Base-by-base conservation (phyloP, 2,797 vertebrate genomes). In the Pogoniulus pusillus region DNA sequence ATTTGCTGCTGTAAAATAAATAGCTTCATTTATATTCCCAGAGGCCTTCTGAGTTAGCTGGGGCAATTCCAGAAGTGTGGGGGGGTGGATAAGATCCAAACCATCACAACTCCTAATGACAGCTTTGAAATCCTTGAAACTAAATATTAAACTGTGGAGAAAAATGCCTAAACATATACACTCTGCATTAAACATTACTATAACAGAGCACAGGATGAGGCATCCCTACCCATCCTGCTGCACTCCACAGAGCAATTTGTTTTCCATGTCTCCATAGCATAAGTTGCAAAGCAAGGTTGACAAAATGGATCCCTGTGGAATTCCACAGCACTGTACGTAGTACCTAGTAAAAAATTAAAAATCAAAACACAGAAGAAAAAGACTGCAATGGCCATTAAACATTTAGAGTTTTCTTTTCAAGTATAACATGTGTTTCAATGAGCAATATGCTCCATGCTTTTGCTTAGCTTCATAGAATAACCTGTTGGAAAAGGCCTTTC, bases 211-310 rank as follows among this genome's bases (percentile, higher is more conserved):
- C 5, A 62, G 22, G 68, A 82, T 11, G 89, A 77, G 41, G 20
- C 43, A 81, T 23, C 23, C 80, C 53, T 97, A 99, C 99, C 98
- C 98, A 85, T 98, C 98, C 74, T 91, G 95, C 89, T 96, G 95
- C 20, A 98, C 54, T 41, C 96, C 95, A 39, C 81, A 59, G 20
- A 99, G 96, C 43, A 99, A 90, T 49, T 81, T 76, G 49, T 98
- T 98, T 96, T 99, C 99, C 99, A 99, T 99, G 96, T 99, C 98
- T 43, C 98, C 99, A 2, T 99, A 99, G 95, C 98, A 99, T 54
- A 99, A 97, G 51, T 98, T 99, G 97, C 99, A 99, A 49, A 99
- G 98, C 90, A 99, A 96, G 9, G 97, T 97, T 64, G 99, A 99
- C 72, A 98, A 97, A 5, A 98, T 96, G 2, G 98, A 99, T 16